phyloP scores from a whole-genome alignment of 2,113 vertebrate species.

The Cebus imitator region DNA sequence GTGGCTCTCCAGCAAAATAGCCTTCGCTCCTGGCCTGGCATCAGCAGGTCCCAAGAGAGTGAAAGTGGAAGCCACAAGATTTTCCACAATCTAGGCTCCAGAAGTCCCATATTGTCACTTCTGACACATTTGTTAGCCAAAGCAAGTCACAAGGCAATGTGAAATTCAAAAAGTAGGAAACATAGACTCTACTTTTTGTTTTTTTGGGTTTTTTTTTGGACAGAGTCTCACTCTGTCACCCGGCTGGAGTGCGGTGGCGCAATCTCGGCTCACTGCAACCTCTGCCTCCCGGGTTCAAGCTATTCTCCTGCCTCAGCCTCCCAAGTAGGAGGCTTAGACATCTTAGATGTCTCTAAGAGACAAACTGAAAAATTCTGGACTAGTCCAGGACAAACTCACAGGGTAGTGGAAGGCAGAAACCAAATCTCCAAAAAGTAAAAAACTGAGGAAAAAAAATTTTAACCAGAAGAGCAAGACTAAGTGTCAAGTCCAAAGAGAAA shows the following conservation, averaged over 20 bases:
- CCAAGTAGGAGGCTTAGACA: too few species aligned
- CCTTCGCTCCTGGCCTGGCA: background rate
- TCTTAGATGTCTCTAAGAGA: too few species aligned
- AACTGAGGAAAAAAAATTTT: background rate
- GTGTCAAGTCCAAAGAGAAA: background rate
- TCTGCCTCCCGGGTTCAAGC: too few species aligned
- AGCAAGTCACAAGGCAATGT: background rate
- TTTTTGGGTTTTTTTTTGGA: too few species aligned
- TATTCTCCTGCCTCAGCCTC: too few species aligned
- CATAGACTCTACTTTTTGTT: background rate
- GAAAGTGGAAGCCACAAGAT: background rate
- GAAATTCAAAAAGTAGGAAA: conserved; percentile 11
- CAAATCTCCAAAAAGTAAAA: background rate
- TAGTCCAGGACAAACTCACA: background rate
- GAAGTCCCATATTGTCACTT: background rate
- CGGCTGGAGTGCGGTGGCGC: too few species aligned
- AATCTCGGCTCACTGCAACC: too few species aligned
- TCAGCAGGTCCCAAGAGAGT: background rate
- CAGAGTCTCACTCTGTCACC: too few species aligned
- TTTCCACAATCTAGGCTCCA: conserved; percentile 21
- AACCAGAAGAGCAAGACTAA: background rate
- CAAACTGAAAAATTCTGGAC: background rate
- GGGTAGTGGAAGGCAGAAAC: background rate
- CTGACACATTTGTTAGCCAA: background rate
- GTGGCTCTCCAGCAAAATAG: background rate